Evolutionary conservation across 2,888 invertebrate genomes (phyloP).

Genomic region (Drosophila neutralis): DNA sequence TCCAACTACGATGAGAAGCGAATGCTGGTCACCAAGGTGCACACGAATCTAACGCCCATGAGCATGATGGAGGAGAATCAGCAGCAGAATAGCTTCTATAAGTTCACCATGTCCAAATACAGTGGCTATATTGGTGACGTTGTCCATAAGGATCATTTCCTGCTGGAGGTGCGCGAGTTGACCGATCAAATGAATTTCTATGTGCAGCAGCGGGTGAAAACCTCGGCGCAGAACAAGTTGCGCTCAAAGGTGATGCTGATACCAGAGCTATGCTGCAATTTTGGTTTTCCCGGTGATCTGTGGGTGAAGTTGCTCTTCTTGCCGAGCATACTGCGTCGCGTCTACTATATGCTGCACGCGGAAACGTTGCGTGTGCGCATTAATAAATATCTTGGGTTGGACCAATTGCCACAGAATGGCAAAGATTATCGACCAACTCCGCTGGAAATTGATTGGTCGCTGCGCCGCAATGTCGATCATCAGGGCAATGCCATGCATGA

Average conservation of each 20-base stretch:
- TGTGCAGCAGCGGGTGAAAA: constrained; percentile 74
- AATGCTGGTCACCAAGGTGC: constrained; percentile 90
- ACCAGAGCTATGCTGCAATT: constrained; percentile 93
- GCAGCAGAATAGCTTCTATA: constrained; percentile 87
- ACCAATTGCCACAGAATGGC: constrained; percentile 39
- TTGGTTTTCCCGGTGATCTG: constrained; percentile 89
- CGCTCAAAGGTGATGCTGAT: constrained; percentile 89
- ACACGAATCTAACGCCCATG: constrained; percentile 88
- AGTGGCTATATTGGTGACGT: constrained; percentile 86
- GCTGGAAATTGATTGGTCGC: constrained; percentile 77
- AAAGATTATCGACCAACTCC: constrained; percentile 71
- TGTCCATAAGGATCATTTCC: constrained; percentile 87
- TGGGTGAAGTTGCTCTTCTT: constrained; percentile 94
- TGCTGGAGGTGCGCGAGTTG: constrained; percentile 90
- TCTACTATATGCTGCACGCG: constrained; percentile 82
- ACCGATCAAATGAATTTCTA: constrained; percentile 83
- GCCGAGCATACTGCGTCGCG: constrained; percentile 93
- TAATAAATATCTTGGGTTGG: constrained; percentile 73
- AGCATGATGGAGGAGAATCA: constrained; percentile 88
- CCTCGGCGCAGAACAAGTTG: constrained; percentile 77
- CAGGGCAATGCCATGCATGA: constrained; percentile 67
- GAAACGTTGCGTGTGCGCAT: constrained; percentile 84
- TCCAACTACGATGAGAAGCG: constrained; percentile 86
- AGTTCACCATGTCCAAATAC: constrained; percentile 92
- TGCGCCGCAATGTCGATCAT: constrained; percentile 73